Base-by-base conservation (phyloP, 92 coral and sea anemone genomes). In the Palythoa grandis region DNA sequence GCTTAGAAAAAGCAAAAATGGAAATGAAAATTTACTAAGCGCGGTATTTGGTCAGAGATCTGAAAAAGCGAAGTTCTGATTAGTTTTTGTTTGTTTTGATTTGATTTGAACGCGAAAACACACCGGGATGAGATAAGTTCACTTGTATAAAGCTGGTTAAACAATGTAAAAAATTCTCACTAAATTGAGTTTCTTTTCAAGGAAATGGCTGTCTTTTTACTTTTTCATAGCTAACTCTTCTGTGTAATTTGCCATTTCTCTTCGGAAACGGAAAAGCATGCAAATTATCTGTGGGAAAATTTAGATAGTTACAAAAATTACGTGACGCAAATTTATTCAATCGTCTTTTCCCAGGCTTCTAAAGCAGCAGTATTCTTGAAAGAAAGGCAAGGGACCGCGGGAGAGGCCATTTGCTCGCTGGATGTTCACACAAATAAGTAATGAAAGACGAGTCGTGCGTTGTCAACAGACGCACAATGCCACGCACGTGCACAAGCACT, bases 241-340 rank as follows among this genome's bases (percentile, higher is more conserved):
- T 7, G 58, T 53, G 47, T 52, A 25, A 5, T 76, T 76, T 76
- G 48, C 15, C 47, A 53, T 76, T 76, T 56, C 29, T 76, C 50
- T 54, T 25, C 82, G 82, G 82, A 76, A 76, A 76, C 82, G 82
- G 82, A 76, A 76, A 56, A 76, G 50, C 82, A 76, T 16, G 66
- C 14, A 76, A 22, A 69, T 11, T 1, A 39, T 76, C 53, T 76
- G 67, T 66, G 85, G 73, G 85, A 80, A 80, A 80, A 80, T 80
- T 66, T 50, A 6, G 7, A 25, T 11, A 15, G 52, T 22, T n/a
- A 7, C 23, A 52, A 43, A 22, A 80, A 13, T 80, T 80, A 80
- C 85, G 85, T 80, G 85, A 66, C 85, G 40, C 22, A 80, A 80
- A 80, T 80, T 65, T 80, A 80, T 80, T 65, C 75, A 80, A 7